Evolutionary conservation across 2,797 vertebrate species (phyloP).

Genomic region (Microctenopoma steveboyesi): DNA sequence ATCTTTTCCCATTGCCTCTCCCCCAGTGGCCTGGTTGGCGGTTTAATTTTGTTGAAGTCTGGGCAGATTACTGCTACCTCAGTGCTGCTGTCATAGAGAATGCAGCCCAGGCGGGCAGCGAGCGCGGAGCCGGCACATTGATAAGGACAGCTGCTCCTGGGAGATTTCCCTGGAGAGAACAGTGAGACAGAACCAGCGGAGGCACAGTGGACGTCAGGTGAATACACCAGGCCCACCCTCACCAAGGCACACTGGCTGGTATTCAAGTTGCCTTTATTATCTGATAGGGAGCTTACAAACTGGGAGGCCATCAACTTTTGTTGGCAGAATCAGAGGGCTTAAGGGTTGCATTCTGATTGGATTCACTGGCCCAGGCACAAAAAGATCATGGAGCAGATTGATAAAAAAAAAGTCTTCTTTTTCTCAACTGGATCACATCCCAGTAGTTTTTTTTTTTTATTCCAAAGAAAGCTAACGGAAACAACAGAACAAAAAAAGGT

Average conservation of each 20-base stretch:
- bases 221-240: constrained; percentile 69
- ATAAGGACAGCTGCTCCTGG: constrained; percentile 83
- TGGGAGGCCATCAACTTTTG: constrained; percentile 75
- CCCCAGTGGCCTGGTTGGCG: constrained; percentile 58
- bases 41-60: constrained; percentile 86
- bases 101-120: constrained; percentile 61
- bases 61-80: constrained; percentile 79
- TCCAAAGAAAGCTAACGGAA: constrained; percentile 55
- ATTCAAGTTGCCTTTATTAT: constrained; percentile 79
- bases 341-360: constrained; percentile 76
- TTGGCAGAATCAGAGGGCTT: constrained; percentile 76
- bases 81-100: constrained; percentile 81
- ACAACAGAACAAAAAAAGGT: constrained; percentile 39
- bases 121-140: constrained; percentile 72
- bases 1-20: constrained; percentile 77
- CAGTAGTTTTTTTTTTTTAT: constrained; percentile 29
- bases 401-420: constrained; percentile 60
- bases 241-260: constrained; percentile 56
- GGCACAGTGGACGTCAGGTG: constrained; percentile 77
- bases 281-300: constrained; percentile 83
- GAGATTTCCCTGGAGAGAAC: constrained; percentile 87
- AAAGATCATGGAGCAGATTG: constrained; percentile 77
- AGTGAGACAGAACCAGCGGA: constrained; percentile 62
- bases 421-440: constrained; percentile 41
- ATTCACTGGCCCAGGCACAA: constrained; percentile 71